Conservation (phyloP, 2,888 invertebrate genomes). For the Melanostoma mellinum region DNA sequence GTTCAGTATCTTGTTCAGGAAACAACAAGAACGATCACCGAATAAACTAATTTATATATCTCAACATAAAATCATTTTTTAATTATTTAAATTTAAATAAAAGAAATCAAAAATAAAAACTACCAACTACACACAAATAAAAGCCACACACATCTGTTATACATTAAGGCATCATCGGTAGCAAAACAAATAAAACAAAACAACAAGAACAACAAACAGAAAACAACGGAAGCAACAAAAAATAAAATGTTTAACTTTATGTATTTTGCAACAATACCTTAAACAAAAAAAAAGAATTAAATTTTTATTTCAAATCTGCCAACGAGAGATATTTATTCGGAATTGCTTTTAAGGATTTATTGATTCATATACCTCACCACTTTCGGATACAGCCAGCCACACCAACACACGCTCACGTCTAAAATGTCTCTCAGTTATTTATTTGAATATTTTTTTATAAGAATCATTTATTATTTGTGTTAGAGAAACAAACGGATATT, state of each 20-base stretch:
- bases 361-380: constrained; percentile 18
- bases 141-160: constrained; percentile 40
- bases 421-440: constrained; percentile 20
- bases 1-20: constrained; percentile 95
- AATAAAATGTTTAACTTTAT: constrained; percentile 70
- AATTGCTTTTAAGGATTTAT: constrained; percentile 34
- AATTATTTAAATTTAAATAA: constrained; percentile 72
- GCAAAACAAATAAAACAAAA: constrained; percentile 23
- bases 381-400: constrained; percentile 53
- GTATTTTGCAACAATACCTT: constrained; percentile 63
- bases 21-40: constrained; percentile 85
- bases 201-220: constrained; percentile 8
- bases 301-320: constrained; percentile 51
- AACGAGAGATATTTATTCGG: constrained; percentile 35
- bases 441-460: constrained; percentile 4
- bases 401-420: constrained; percentile 45
- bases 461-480: not conserved
- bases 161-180: constrained; percentile 58
- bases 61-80: constrained; percentile 70
- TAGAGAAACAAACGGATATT: constrained; percentile 17
- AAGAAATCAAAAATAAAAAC: constrained; percentile 47
- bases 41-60: constrained; percentile 77
- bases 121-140: constrained; percentile 54
- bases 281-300: constrained; percentile 34
- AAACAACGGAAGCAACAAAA: constrained; percentile 61